Evolutionary conservation across 2,113 vertebrate species (phyloP), one percentile per base, ranked within the genome.

Genomic region (Eurypyga helias): DNA sequence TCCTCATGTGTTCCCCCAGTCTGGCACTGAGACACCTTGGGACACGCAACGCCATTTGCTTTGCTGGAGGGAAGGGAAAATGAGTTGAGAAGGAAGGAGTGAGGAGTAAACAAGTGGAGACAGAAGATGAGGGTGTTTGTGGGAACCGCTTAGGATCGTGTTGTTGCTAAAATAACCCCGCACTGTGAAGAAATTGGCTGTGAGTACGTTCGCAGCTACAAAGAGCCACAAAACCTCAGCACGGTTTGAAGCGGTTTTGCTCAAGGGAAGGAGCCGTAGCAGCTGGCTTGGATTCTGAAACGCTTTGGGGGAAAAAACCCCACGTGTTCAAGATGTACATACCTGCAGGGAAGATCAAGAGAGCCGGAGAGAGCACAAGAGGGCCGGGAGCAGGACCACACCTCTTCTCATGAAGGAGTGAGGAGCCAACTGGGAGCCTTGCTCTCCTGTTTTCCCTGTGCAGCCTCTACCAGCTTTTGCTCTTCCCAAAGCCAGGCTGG

Each of bases 241-340:
- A 19, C 2, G 28, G 51, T 72, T 89, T 94, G 81, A 91, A 82
- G 77, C 0, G 0, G 57, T 58, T 89, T 92, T 82, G 55, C 65
- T 90, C 87, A 90, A 89, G 20, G 41, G 43, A 90, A 58, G 31
- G 20, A 79, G 36, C 46, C 75, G 48, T 26, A 90, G 66, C 41
- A 82, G 43, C 79, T 93, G 83, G 25, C 34, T 51, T 86, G 18
- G 43, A 49, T 86, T 86, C 58, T 93, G 51, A 93, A 70, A 64
- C 17, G n/a, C 57, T 28, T 71, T 84, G n/a, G 21, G 25, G 25
- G 8, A 4, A 7, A 17, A 34, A 83, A 49, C 6, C 5, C 16
- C 16, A 52, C 1, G 0, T 43, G 15, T 83, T 61, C n/a, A 83
- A 92, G 62, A 66, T 0, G 0, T 31, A 66, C 9, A 13, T 41